Conservation (phyloP, 2,113 vertebrate species). For the Clarias macrocephalus region DNA sequence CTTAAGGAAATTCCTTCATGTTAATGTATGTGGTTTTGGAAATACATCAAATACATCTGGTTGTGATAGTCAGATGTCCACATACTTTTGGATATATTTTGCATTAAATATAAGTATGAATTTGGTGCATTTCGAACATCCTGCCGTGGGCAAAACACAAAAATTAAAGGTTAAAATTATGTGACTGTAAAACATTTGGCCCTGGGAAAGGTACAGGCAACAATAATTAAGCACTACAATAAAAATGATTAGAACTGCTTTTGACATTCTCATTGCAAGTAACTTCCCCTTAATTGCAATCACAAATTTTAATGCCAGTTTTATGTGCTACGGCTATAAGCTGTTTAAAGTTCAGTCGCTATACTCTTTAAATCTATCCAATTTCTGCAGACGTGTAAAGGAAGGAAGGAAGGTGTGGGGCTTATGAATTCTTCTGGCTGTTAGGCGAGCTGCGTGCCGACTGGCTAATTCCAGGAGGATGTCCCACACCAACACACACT, state of each 20-base stretch:
- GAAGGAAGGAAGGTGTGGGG: slow-evolving; percentile 41
- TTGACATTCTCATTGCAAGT: slow-evolving; percentile 80
- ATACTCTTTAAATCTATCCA: slow-evolving; percentile 77
- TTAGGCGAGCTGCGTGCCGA: slow-evolving; percentile 58
- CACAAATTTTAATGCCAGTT: slow-evolving; percentile 83
- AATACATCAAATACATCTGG: background rate
- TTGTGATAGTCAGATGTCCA: background rate
- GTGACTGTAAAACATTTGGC: slow-evolving; percentile 72
- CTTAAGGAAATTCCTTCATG: background rate
- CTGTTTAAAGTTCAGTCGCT: slow-evolving; percentile 80
- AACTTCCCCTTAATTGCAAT: slow-evolving; percentile 80
- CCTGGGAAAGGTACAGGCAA: slow-evolving; percentile 66
- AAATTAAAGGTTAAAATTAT: slow-evolving; percentile 74
- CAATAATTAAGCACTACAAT: slow-evolving; percentile 79
- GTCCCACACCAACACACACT: slow-evolving; percentile 61
- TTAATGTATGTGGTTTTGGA: background rate
- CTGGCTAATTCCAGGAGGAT: slow-evolving; percentile 65
- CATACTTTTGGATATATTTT: background rate
- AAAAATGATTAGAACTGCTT: slow-evolving; percentile 83
- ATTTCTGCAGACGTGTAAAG: slow-evolving; percentile 67
- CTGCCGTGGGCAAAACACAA: slow-evolving; percentile 63
- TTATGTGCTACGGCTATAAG: slow-evolving; percentile 79
- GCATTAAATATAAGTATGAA: slow-evolving; percentile 56
- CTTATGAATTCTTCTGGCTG: slow-evolving; percentile 53
- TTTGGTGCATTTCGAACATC: slow-evolving; percentile 60